Evolutionary conservation across 2,888 invertebrate genomes (phyloP).

Genomic region (Fragum whitleyi): DNA sequence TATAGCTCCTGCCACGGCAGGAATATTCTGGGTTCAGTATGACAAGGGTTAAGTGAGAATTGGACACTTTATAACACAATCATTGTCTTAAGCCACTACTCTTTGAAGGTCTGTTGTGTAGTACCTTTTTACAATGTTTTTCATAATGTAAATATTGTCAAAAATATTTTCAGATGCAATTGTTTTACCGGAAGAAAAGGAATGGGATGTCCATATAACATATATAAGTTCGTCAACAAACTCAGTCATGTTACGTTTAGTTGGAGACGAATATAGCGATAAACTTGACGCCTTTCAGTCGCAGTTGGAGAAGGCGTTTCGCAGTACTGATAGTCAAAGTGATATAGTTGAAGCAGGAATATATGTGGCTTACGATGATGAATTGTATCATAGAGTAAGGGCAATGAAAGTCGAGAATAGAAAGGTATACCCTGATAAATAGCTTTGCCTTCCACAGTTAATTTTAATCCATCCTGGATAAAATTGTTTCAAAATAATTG

Average conservation of each 20-base stretch:
- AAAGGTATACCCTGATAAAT: constrained; percentile 53
- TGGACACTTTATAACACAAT: too few relatives aligned
- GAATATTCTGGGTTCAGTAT: too few relatives aligned
- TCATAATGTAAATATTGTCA: too few relatives aligned
- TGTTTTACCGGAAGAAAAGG: constrained; percentile 67
- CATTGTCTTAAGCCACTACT: too few relatives aligned
- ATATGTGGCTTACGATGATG: constrained; percentile 72
- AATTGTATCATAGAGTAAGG: constrained; percentile 71
- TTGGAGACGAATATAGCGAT: constrained; percentile 87
- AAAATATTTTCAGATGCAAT: constrained; percentile 53
- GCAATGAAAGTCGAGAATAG: constrained; percentile 61
- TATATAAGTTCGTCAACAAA: constrained; percentile 86
- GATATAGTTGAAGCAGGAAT: constrained; percentile 61
- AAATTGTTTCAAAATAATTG: too few relatives aligned
- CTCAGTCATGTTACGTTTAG: constrained; percentile 89
- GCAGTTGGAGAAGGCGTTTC: constrained; percentile 65
- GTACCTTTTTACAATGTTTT: too few relatives aligned
- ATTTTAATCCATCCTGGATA: too few relatives aligned
- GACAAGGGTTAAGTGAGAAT: too few relatives aligned
- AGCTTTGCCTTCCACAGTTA: too few relatives aligned
- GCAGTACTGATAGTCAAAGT: constrained; percentile 32
- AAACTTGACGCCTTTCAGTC: constrained; percentile 70
- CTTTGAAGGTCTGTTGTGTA: too few relatives aligned
- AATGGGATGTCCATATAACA: constrained; percentile 74
- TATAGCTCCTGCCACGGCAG: too few relatives aligned